These are phyloP conservation scores for Phymastichus coffea DNA, from an alignment of 1,140 invertebrate genomes.

Conservation along the genomic window DNA sequence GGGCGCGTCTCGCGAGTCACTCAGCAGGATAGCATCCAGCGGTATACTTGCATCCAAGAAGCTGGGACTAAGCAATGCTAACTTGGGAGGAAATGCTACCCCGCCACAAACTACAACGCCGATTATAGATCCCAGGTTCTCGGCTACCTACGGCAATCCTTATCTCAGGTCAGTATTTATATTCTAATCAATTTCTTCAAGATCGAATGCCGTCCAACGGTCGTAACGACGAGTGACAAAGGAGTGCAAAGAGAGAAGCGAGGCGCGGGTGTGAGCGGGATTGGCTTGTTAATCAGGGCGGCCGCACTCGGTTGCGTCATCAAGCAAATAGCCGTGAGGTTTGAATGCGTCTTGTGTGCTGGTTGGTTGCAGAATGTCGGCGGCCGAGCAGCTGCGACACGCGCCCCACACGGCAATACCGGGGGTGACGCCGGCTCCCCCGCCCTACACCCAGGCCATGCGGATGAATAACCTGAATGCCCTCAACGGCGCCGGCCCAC, in stretches of 20 bases:
- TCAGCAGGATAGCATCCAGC: slow-evolving; percentile 58
- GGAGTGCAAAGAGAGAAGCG: too few relatives aligned
- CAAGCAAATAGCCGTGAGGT: slow-evolving; percentile 1
- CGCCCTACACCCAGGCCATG: slow-evolving; percentile 65
- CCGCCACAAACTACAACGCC: slow-evolving; percentile 58
- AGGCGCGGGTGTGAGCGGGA: too few relatives aligned
- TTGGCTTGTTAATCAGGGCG: too few relatives aligned
- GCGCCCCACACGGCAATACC: slow-evolving; percentile 72
- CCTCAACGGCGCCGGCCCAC: slow-evolving; percentile 58
- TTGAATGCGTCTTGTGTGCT: too few relatives aligned
- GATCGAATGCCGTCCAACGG: too few relatives aligned
- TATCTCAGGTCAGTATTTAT: slow-evolving; percentile 67
- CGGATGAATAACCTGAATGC: slow-evolving; percentile 56
- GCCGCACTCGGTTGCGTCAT: too few relatives aligned
- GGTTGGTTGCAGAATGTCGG: slow-evolving; percentile 55
- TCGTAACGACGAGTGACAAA: too few relatives aligned
- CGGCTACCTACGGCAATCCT: slow-evolving; percentile 85
- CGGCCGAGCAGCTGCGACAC: slow-evolving; percentile 54
- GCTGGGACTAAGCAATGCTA: slow-evolving; percentile 60
- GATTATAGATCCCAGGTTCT: slow-evolving; percentile 81
- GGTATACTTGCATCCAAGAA: slow-evolving; percentile 59
- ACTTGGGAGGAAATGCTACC: slow-evolving; percentile 53
- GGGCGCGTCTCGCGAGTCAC: slow-evolving; percentile 56
- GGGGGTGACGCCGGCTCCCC: slow-evolving; percentile 75
- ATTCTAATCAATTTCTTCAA: too few relatives aligned